Percentiles rank a stretch among this genome's conserved stretches.
Conservation (phyloP, 2,797 vertebrate genomes). For the Periparus ater region DNA sequence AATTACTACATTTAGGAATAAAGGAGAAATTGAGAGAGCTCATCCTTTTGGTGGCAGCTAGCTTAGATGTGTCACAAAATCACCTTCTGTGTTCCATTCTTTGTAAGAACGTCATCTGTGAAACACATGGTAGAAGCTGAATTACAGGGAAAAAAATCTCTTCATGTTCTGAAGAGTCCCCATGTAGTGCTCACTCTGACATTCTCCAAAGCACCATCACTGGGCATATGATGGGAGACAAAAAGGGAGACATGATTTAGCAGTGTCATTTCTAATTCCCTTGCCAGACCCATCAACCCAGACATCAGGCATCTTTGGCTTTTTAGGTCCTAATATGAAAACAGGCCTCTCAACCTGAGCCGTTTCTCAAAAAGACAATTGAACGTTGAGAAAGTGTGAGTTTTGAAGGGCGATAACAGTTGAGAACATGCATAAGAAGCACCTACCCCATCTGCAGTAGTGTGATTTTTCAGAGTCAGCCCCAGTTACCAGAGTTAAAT, state of each 20-base stretch:
- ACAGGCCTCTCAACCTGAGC: background rate
- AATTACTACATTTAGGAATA: background rate
- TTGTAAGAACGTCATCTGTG: background rate
- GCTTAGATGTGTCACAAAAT: background rate
- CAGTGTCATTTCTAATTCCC: background rate
- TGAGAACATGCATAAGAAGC: background rate
- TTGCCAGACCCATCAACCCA: background rate
- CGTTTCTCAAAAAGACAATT: background rate
- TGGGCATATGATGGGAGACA: background rate
- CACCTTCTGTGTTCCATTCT: background rate
- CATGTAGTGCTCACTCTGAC: background rate
- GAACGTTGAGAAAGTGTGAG: background rate
- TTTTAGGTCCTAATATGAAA: background rate
- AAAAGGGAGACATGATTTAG: background rate
- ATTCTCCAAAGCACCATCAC: background rate
- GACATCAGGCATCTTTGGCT: background rate
- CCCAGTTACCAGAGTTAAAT: background rate
- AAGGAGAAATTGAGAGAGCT: background rate
- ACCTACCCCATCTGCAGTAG: background rate
- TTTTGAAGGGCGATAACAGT: background rate
- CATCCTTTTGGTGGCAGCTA: background rate
- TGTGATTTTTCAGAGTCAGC: background rate
- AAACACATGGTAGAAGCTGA: background rate
- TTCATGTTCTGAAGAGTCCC: background rate
- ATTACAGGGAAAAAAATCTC: background rate